phyloP scores from a whole-genome alignment of 1,140 invertebrate species.

The Diorhabda carinulata region DNA sequence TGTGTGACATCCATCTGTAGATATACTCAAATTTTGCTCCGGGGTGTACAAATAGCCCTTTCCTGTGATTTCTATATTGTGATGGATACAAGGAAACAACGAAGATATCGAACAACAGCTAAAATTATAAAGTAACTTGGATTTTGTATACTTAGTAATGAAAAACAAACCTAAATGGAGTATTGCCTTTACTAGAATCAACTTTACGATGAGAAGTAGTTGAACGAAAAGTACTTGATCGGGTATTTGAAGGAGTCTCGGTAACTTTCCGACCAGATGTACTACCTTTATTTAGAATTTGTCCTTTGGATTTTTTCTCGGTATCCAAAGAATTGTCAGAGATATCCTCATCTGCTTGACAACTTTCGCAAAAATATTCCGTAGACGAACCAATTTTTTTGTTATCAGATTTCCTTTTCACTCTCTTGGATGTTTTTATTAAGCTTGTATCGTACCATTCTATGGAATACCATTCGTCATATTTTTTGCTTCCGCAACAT shows the following conservation, averaged over 20 bases:
- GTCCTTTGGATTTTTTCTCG: not conserved
- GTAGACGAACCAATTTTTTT: not conserved
- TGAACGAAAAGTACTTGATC: too few relatives aligned
- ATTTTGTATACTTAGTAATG: conserved; percentile 21
- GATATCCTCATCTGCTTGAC: not conserved
- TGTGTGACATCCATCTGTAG: conserved; percentile 37
- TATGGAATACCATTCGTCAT: conserved; percentile 45
- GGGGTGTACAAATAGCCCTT: conserved; percentile 38
- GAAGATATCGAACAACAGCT: conserved; percentile 45
- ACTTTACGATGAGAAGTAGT: too few relatives aligned
- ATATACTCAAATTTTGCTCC: conserved; percentile 42
- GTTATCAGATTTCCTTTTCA: not conserved
- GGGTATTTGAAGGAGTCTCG: too few relatives aligned
- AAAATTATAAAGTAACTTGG: conserved; percentile 30
- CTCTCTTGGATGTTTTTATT: conserved; percentile 27
- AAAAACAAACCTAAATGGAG: conserved; percentile 12
- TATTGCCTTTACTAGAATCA: not conserved
- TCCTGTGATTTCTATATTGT: conserved; percentile 38
- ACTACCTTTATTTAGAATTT: not conserved
- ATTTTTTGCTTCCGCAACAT: conserved; percentile 46
- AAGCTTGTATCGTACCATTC: conserved; percentile 40
- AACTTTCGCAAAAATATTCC: conserved; percentile 6
- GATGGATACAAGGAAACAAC: conserved; percentile 44
- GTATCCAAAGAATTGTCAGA: too few relatives aligned
- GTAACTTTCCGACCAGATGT: not conserved